Base-by-base conservation (phyloP, 1,140 invertebrate genomes). In the Drosophila mojavensis region DNA sequence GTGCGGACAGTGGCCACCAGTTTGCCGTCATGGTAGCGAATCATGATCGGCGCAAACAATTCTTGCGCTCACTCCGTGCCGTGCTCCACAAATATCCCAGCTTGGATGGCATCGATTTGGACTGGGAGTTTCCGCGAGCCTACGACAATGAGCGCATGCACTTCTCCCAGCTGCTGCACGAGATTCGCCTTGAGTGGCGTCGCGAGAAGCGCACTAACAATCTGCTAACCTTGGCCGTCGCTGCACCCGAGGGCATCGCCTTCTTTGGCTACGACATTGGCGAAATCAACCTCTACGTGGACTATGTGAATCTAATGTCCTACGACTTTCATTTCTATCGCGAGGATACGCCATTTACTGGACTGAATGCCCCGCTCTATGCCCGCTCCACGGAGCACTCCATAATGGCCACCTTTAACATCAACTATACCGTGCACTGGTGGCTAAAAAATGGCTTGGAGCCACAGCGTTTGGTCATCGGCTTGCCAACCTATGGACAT, bases 401-500 rank as follows among this genome's bases (percentile, higher is more conserved):
- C 0, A 95, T 95, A 71, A 94, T 96, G 70, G 92, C 93, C 4
- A 96, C 95, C 0, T 92, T 97, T 10, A 98, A 98, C 91, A 95
- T 96, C 0, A 97, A 97, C 90, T 97, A 96, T 92, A 96, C 97
- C 3, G 95, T 95, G 0, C 94, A 96, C 71, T 96, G 97, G 93
- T 98, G 97, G 96, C 72, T 95, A 1, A 80, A 93, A 3, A 95
- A 95, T 73, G 98, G 98, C 20, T 95, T 98, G 93, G 96, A 97
- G 3, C 93, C 93, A 56, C 93, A 95, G 24, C 98, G 98, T 93
- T 94, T 99, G 26, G 94, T 98, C 9, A 93, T 99, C 17, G 98
- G 98, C 0, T 94, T 99, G 73, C 97, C 98, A 33, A 97, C 97
- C 28, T 99, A 98, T 92, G 98, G 97, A 6, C 96, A 97, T 90